Conservation (phyloP, 2,888 invertebrate species). For the Harpalus rufipes region DNA sequence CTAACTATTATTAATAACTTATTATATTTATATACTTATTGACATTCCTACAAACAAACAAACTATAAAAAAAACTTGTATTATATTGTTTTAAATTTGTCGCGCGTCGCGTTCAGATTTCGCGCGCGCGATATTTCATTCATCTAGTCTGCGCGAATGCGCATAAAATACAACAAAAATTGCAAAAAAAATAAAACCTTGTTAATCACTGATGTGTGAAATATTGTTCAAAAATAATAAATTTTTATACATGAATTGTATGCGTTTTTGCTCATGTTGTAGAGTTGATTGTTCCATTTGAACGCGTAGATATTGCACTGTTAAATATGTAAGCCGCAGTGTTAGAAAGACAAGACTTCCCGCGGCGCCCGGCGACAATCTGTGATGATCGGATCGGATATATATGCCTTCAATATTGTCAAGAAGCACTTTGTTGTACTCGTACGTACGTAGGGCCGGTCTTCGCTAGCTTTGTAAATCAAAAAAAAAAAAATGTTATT, state of each 20-base stretch:
- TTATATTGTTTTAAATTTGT: slow-evolving; percentile 55
- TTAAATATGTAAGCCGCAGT: slow-evolving; percentile 76
- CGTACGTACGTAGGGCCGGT: background rate
- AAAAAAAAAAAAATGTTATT: slow-evolving; percentile 4
- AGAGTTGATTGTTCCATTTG: slow-evolving; percentile 73
- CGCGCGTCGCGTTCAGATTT: background rate
- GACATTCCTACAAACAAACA: slow-evolving; percentile 49
- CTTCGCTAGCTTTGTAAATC: slow-evolving; percentile 11
- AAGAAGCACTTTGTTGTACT: no score
- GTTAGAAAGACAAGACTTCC: slow-evolving; percentile 70
- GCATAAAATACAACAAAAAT: slow-evolving; percentile 43
- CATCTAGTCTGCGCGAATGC: slow-evolving; percentile 64
- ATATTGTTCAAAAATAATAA: slow-evolving; percentile 74
- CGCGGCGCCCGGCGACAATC: slow-evolving; percentile 73
- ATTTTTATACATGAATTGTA: slow-evolving; percentile 74
- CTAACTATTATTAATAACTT: slow-evolving; percentile 30
- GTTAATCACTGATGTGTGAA: slow-evolving; percentile 67
- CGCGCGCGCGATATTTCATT: slow-evolving; percentile 42
- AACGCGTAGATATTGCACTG: slow-evolving; percentile 73
- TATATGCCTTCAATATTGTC: slow-evolving; percentile 72
- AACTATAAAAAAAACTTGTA: background rate
- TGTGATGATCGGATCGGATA: slow-evolving; percentile 77
- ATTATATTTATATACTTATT: slow-evolving; percentile 48
- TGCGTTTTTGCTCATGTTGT: slow-evolving; percentile 76
- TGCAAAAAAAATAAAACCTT: slow-evolving; percentile 63